Evolutionary conservation across 2,113 vertebrate genomes (phyloP).

Genomic region (Prietella phreatophila): DNA sequence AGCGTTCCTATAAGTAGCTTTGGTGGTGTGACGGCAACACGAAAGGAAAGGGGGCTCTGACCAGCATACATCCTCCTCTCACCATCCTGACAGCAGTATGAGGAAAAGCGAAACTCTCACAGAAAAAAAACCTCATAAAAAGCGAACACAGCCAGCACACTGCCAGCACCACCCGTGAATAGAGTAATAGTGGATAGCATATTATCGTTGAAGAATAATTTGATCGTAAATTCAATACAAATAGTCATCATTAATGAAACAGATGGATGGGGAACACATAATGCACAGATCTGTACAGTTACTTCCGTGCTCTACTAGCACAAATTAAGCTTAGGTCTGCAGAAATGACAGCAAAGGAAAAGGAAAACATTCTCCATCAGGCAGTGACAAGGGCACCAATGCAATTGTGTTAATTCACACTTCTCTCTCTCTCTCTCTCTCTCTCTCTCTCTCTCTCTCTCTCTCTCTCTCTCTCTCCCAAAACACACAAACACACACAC

Average conservation of each 20-base stretch:
- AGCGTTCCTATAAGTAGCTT: conserved; percentile 71
- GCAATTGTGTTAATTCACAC: conserved; percentile 37
- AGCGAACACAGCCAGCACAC: background rate
- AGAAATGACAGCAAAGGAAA: conserved; percentile 22
- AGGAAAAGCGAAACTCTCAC: background rate
- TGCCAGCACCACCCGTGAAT: background rate
- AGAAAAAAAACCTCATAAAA: background rate
- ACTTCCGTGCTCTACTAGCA: background rate
- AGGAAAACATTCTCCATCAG: conserved; percentile 22
- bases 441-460: too few relatives aligned
- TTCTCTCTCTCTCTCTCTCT: background rate
- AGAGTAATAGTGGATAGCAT: background rate
- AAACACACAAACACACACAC: conserved; percentile 30
- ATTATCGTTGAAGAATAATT: background rate
- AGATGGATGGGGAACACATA: background rate
- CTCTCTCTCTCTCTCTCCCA: too few relatives aligned
- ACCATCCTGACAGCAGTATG: conserved; percentile 36
- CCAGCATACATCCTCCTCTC: conserved; percentile 53
- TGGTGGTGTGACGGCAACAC: conserved; percentile 55
- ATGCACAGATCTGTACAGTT: background rate
- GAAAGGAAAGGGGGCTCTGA: conserved; percentile 43
- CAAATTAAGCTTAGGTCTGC: conserved; percentile 31
- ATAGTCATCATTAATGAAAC: background rate
- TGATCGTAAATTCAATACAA: background rate
- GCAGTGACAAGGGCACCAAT: conserved; percentile 26